Base-by-base conservation (phyloP, 2,888 invertebrate genomes). In the Aporophyla lueneburgensis region DNA sequence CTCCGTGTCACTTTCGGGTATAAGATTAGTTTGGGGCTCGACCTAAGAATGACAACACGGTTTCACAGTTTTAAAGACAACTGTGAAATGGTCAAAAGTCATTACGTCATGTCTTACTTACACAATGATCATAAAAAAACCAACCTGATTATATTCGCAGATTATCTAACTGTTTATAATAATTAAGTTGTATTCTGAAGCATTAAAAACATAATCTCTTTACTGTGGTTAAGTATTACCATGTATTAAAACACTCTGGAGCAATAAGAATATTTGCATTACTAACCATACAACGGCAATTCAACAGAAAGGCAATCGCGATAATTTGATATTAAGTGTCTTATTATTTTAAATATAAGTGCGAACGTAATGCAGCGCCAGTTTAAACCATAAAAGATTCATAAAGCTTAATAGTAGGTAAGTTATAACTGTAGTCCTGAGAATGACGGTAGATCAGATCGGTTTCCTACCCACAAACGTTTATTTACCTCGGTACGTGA, bases 251-350 rank as follows among this genome's bases (percentile, higher is more conserved):
- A 75, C 27, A 40, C 19, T 27, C 59, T 24, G 1, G 49, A n/a
- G 19, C 12, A 73, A 62, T 54, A 49, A 80, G 14, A 51, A 43
- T 43, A 56, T 76, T 49, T 49, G 14, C 49, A 5, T 79, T 43
- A 14, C 61, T 49, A 27, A 49, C 53, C 12, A 49, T 43, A 59
- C 24, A 46, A 46, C 14, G 12, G 14, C 24, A 33, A 49, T 56
- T 46, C 24, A 12, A 33, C 49, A 53, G n/a, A 74, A 68, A 70
- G 16, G 33, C 43, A 62, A 74, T 53, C 59, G 9, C 19, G 43
- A 54, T 81, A 78, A 78, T 74, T 80, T 40, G 84, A 84, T 33
- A 58, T 78, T 68, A 43, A 81, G 54, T 63, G 63, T 78, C 46
- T 51, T 49, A 80, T 84, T 84, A 80, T 68, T 74, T 81, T 67